Evolutionary conservation across 2,797 vertebrate species (phyloP), one percentile per base, ranked within the genome.

Genomic region (Neosilurus mollespiculum): DNA sequence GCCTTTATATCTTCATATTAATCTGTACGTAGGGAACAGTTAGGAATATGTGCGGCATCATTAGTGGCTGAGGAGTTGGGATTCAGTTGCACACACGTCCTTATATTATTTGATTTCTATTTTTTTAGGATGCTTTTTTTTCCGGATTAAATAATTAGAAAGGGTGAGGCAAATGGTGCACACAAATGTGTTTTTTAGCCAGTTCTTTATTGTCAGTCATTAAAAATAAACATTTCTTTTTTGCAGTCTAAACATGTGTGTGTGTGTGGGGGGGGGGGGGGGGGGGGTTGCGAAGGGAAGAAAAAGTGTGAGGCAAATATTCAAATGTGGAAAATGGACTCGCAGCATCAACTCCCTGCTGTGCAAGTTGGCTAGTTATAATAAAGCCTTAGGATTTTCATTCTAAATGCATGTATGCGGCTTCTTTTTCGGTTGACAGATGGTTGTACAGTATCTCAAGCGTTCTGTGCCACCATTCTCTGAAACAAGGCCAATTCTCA

Each of bases 381-480:
- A 80, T 54, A 67, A 80, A 82, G 75, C 76, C 84, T 85, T 51
- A 56, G 66, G 81, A 79, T 85, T 80, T 82, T 73, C 73, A 82
- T 82, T 85, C 76, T 64, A 82, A 83, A 85, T 71, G 81, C 73
- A 82, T 64, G 84, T 85, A 81, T 85, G 81, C n/a, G 61, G 56
- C 65, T 78, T 82, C 67, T 61, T 75, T 85, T 82, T 82, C 81
- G 18, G 69, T n/a, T 82, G 84, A 85, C 84, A 85, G 84, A 85
- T 85, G 84, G 84, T 85, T 85, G 84, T 85, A 84, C 83, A 81
- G 83, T 84, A 84, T 84, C 79, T 75, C 79, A 30, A 56, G 83
- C 54, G 69, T 80, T 80, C 76, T 85, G 76, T 80, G 81, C 81
- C 84, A 85, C 81, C 67, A 67, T 72, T 82, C 76, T 66, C 76